Conservation (phyloP, 2,797 vertebrate genomes). For the Morus bassanus region DNA sequence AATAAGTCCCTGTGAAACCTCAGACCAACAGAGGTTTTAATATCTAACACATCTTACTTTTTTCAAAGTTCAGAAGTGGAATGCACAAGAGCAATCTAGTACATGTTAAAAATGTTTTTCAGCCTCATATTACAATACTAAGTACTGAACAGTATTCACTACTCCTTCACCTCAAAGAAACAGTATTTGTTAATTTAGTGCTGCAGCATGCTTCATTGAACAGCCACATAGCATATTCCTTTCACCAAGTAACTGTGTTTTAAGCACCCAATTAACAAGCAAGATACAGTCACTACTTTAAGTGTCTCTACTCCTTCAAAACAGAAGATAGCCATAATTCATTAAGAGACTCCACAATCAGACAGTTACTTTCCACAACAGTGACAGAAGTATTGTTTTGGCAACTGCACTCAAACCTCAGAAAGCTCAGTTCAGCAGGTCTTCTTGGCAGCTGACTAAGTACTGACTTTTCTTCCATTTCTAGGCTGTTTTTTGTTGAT, state of each 20-base stretch:
- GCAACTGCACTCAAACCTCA: conserved; percentile 48
- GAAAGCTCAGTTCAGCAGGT: not conserved
- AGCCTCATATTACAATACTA: not conserved
- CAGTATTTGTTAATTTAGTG: not conserved
- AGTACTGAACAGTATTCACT: not conserved
- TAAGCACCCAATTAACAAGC: not conserved
- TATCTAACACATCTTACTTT: not conserved
- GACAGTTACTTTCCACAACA: conserved; percentile 2
- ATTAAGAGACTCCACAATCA: conserved; percentile 37
- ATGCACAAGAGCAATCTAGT: conserved; percentile 40
- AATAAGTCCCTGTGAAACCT: conserved; percentile 23
- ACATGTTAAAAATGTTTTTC: conserved; percentile 11
- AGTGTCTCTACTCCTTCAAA: conserved; percentile 1
- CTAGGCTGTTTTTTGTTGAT: not conserved
- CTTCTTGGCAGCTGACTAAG: not conserved
- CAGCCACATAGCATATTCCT: not conserved
- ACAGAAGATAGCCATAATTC: conserved; percentile 47
- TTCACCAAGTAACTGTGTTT: not conserved
- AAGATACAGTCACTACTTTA: conserved; percentile 28
- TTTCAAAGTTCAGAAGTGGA: not conserved
- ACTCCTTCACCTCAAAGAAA: not conserved
- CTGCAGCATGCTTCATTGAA: not conserved
- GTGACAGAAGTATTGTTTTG: conserved; percentile 44
- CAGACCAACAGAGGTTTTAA: not conserved
- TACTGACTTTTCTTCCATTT: not conserved